These are phyloP conservation scores for Cervus canadensis DNA, from an alignment of 2,113 vertebrate species.

Conservation along the genomic window DNA sequence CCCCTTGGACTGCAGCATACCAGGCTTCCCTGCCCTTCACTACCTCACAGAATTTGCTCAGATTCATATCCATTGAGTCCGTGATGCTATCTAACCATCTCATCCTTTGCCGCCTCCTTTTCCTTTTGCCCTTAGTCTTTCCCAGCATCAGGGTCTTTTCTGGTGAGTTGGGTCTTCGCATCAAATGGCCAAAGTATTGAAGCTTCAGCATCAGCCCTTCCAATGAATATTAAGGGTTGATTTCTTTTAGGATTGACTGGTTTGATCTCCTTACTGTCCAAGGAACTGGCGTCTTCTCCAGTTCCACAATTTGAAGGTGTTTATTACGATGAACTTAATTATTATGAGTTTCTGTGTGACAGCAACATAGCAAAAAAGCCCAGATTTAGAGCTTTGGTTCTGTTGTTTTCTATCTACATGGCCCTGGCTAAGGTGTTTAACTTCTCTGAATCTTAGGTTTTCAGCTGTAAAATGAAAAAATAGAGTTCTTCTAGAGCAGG, in stretches of 20 bases:
- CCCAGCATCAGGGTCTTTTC: not conserved
- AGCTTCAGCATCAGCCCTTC: not conserved
- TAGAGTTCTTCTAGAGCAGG: not conserved
- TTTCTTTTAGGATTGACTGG: not conserved
- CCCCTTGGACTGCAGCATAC: not conserved
- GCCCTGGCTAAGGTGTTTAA: not conserved
- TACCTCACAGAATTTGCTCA: not conserved
- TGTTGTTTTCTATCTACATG: not conserved
- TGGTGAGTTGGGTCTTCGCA: not conserved
- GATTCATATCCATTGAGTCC: not conserved
- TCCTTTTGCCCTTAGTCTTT: not conserved
- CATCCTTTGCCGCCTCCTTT: not conserved
- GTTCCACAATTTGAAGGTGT: not conserved
- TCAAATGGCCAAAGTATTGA: not conserved
- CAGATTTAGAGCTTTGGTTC: not conserved
- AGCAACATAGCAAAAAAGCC: not conserved
- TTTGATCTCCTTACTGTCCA: not conserved
- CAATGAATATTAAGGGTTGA: not conserved
- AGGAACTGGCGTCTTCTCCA: not conserved
- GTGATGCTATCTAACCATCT: not conserved
- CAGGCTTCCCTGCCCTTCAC: not conserved
- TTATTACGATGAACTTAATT: not conserved
- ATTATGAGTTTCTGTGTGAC: not conserved
- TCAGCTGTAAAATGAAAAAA: not conserved
- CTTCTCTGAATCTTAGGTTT: not conserved